These are phyloP conservation scores for Molanna angustata DNA, from an alignment of 2,888 invertebrate species.

Conservation along the genomic window DNA sequence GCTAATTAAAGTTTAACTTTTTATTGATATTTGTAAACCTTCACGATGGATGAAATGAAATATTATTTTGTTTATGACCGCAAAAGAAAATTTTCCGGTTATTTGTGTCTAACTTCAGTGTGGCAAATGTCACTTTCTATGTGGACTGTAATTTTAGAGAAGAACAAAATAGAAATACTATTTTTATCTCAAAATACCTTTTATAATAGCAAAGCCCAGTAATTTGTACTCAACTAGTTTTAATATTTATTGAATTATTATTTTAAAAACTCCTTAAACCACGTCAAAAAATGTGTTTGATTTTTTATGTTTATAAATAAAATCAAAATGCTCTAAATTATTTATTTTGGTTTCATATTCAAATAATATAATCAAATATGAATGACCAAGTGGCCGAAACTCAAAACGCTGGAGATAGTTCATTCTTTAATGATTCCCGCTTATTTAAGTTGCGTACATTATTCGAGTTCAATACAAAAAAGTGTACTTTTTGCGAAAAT, in stretches of 20 bases:
- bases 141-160: too few relatives aligned
- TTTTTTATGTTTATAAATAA: background rate
- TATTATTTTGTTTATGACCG: too few relatives aligned
- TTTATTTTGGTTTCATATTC: background rate
- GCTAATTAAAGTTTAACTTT: too few relatives aligned
- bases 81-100: too few relatives aligned
- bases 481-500: slow-evolving; percentile 51
- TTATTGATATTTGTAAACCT: too few relatives aligned
- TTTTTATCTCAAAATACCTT: too few relatives aligned
- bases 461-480: slow-evolving; percentile 42
- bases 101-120: too few relatives aligned
- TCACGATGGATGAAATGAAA: too few relatives aligned
- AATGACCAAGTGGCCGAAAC: slow-evolving; percentile 1
- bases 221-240: background rate
- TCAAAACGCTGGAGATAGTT: slow-evolving; percentile 9
- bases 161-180: too few relatives aligned
- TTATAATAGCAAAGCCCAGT: too few relatives aligned
- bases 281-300: background rate
- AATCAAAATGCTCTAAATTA: background rate
- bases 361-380: slow-evolving; percentile 1
- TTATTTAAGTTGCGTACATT: slow-evolving; percentile 52
- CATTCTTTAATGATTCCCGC: slow-evolving; percentile 38
- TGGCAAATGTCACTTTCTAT: too few relatives aligned
- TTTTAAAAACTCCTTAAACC: background rate
- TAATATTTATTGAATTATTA: background rate